Base-by-base conservation (phyloP, 2,797 vertebrate genomes). In the Valencia hispanica region DNA sequence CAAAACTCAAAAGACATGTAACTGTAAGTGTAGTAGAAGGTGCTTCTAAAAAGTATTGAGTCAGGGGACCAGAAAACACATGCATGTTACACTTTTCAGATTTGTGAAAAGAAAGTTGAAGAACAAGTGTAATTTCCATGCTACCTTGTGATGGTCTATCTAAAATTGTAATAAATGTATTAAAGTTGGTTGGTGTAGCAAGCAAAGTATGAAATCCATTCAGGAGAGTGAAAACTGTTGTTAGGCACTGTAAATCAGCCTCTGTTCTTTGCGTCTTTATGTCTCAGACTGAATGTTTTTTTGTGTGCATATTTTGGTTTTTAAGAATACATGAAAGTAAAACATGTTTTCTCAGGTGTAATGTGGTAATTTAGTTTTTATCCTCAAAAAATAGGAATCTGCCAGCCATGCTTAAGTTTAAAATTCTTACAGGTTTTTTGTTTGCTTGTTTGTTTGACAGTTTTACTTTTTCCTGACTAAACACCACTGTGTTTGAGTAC, bases 301-400 rank as follows among this genome's bases (percentile, higher is more conserved):
- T 72, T 53, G 86, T 86, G 68, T 80, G 79, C 91, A 94, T 92
- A 47, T 72, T 70, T 90, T 90, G 82, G 85, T 73, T 75, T 79
- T 81, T 88, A 78, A 86, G 79, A 79, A 84, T 79, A 75, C 83
- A 94, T 90, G 90, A 87, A 66, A 85, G 69, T n/a, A 59, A 87
- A 91, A 88, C 89, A 86, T 68, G 93, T 93, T 94, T 92, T 83
- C 81, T 72, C 79, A 74, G 70, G 74, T 83, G 91, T 85, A 82
- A 89, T 92, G 91, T 92, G 72, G 88, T 32, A 18, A 88, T 94
- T 95, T 93, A 89, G 88, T 93, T 83, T 92, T 94, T 93, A 94
- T 94, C 91, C 87, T 81, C 93, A 95, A 95, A 27, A 91, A 93
- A 94, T 88, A 93, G 94, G 88, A 90, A 82, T 87, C 75, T 69